Conservation (phyloP, 2,888 invertebrate species). For the Sesia apiformis region DNA sequence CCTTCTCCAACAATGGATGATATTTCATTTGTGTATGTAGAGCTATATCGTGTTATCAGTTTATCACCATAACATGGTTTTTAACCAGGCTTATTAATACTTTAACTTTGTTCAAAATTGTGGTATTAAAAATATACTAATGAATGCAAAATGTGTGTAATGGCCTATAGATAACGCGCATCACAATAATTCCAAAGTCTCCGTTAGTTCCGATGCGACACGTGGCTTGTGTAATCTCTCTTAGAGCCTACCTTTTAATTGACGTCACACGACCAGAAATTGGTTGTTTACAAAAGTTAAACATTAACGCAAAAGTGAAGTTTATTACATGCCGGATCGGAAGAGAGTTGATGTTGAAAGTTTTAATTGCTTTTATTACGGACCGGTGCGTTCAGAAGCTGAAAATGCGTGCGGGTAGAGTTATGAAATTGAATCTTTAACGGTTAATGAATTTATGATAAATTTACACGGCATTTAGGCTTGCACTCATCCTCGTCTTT, state of each 20-base stretch:
- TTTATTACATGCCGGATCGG: constrained; percentile 34
- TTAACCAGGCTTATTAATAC: no score
- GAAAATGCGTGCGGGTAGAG: constrained; percentile 46
- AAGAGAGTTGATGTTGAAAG: constrained; percentile 49
- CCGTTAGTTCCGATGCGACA: not conserved
- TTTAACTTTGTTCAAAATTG: no score
- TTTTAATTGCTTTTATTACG: constrained; percentile 66
- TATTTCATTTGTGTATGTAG: no score
- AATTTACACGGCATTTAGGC: constrained; percentile 17
- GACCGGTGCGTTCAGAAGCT: constrained; percentile 49
- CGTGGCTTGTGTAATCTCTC: no score
- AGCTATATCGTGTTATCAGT: no score
- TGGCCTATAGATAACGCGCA: no score
- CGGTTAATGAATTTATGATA: constrained; percentile 25
- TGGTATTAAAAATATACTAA: no score
- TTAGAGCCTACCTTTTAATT: not conserved
- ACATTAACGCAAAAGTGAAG: constrained; percentile 27
- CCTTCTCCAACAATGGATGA: no score
- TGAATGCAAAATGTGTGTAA: no score
- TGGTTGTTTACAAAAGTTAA: not conserved
- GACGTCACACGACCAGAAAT: not conserved
- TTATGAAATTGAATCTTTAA: constrained; percentile 54
- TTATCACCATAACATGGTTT: no score
- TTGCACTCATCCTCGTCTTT: constrained; percentile 1
- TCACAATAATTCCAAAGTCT: not conserved